A percentile compares a stretch with the other conserved stretches of the same genome.
Evolutionary conservation across 2,888 invertebrate species (phyloP).

Genomic region (Amphiduros pacificus): DNA sequence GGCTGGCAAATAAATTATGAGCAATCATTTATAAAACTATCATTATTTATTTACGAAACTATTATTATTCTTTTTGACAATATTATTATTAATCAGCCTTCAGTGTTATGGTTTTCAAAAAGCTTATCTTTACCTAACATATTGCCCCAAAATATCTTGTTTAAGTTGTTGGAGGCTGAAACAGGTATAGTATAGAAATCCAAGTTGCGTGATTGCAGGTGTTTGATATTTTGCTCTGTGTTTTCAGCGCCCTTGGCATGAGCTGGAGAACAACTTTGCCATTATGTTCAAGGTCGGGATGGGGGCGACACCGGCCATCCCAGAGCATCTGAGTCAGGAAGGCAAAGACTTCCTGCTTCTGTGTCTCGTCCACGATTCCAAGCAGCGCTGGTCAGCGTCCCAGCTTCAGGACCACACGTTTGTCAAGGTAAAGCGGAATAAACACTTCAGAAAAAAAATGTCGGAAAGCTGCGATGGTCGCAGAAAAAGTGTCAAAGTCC

Average conservation of each 20-base stretch:
- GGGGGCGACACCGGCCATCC: slow-evolving; percentile 80
- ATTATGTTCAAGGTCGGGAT: slow-evolving; percentile 95
- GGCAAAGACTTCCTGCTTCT: slow-evolving; percentile 77
- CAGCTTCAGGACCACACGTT: slow-evolving; percentile 65
- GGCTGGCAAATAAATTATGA: too few species aligned
- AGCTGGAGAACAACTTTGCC: slow-evolving; percentile 90
- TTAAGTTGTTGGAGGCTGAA: background rate
- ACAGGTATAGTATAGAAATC: too few species aligned
- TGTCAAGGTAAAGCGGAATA: slow-evolving; percentile 29
- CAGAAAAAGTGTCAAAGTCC: too few species aligned
- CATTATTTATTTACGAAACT: too few species aligned
- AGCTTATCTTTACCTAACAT: too few species aligned
- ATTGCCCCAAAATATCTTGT: too few species aligned
- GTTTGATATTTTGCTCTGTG: background rate
- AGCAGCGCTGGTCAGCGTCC: slow-evolving; percentile 71
- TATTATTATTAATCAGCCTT: too few species aligned
- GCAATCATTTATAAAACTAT: too few species aligned
- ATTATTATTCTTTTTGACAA: too few species aligned
- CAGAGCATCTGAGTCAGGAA: slow-evolving; percentile 77
- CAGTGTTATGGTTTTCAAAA: too few species aligned
- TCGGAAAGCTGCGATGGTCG: too few species aligned
- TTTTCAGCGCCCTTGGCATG: slow-evolving; percentile 85
- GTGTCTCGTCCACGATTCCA: slow-evolving; percentile 83
- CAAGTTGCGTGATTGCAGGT: background rate
- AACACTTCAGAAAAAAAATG: too few species aligned